Conservation (phyloP, 1,140 invertebrate species). For the Drosophila lacertosa region DNA sequence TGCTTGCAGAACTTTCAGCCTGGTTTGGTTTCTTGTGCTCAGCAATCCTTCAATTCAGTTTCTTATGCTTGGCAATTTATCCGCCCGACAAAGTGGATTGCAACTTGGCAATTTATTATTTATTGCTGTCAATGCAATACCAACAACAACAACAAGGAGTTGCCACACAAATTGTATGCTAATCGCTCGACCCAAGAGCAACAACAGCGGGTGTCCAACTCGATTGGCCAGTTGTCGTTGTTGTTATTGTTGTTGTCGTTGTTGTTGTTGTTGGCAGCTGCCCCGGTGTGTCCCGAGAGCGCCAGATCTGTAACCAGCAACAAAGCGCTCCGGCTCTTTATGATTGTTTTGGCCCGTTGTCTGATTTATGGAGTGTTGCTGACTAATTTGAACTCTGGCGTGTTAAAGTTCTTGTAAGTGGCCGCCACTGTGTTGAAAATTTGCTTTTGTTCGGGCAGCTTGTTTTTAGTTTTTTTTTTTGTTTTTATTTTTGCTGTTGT, state of each 20-base stretch:
- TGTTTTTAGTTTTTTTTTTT: background rate
- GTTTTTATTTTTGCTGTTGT: constrained; percentile 3
- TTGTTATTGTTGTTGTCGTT: constrained; percentile 25
- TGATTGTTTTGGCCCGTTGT: constrained; percentile 59
- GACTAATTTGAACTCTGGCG: constrained; percentile 75
- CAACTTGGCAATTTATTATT: constrained; percentile 62
- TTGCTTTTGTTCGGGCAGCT: constrained; percentile 1
- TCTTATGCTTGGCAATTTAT: background rate
- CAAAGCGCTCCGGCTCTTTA: constrained; percentile 22
- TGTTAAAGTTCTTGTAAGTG: constrained; percentile 62
- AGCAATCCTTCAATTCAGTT: background rate
- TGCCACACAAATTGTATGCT: constrained; percentile 62
- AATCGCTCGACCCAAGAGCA: constrained; percentile 38
- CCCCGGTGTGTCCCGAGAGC: background rate
- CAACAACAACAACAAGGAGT: constrained; percentile 30
- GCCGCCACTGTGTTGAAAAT: constrained; percentile 33
- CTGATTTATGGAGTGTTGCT: constrained; percentile 80
- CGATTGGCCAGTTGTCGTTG: constrained; percentile 45
- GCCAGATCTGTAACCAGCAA: constrained; percentile 2
- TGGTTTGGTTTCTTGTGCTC: background rate
- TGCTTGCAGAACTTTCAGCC: too few species aligned
- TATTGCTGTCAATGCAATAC: constrained; percentile 54
- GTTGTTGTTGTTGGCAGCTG: constrained; percentile 39
- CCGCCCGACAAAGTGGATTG: constrained; percentile 26
- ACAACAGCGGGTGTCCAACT: constrained; percentile 41